These are phyloP conservation scores for Lagopus leucura DNA, from an alignment of 2,113 vertebrate species.

Conservation along the genomic window DNA sequence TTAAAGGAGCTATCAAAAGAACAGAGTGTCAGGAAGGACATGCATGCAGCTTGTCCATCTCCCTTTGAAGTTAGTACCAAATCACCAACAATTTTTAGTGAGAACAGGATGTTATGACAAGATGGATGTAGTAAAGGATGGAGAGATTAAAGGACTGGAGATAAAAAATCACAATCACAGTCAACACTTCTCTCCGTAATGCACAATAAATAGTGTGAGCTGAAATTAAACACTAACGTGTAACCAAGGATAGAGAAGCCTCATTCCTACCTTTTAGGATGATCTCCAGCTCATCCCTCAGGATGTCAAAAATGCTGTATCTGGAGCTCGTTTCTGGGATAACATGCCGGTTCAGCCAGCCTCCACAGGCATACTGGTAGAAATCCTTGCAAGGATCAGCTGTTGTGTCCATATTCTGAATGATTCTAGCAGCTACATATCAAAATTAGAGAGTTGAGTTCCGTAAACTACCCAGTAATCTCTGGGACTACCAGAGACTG, in stretches of 20 bases:
- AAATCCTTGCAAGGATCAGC: conserved; percentile 91
- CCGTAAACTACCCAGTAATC: not conserved
- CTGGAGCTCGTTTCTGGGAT: conserved; percentile 94
- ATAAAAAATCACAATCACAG: not conserved
- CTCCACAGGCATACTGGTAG: conserved; percentile 95
- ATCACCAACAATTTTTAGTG: not conserved
- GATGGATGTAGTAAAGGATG: not conserved
- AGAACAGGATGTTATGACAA: not conserved
- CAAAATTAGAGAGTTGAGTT: not conserved
- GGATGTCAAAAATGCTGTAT: conserved; percentile 94
- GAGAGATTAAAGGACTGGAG: conserved; percentile 17
- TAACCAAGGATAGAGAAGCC: not conserved
- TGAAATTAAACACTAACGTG: not conserved
- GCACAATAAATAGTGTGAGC: not conserved
- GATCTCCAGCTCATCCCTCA: conserved; percentile 93
- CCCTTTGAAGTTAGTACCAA: not conserved
- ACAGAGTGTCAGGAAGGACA: not conserved
- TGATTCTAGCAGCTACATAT: conserved; percentile 87
- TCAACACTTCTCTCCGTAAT: not conserved
- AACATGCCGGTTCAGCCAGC: conserved; percentile 91
- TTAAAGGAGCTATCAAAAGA: not conserved
- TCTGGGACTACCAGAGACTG: not conserved
- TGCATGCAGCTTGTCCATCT: not conserved
- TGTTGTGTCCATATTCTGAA: conserved; percentile 91
- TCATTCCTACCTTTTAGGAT: conserved; percentile 89